Conservation (phyloP, 2,888 invertebrate genomes). For the Osmoderma eremita region DNA sequence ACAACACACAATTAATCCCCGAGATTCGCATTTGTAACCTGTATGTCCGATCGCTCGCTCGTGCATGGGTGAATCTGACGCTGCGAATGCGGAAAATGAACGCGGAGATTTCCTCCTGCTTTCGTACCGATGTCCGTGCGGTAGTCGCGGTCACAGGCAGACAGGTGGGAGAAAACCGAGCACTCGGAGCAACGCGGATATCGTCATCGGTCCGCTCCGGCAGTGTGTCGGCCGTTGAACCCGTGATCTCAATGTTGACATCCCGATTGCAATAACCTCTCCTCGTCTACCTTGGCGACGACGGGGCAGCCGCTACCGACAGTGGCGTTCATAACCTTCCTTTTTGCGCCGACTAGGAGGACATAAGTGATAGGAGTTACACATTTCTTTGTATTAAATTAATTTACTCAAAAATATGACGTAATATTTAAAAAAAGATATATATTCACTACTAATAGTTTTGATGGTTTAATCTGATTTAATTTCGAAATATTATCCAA, state of each 20-base stretch:
- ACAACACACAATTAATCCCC: no score
- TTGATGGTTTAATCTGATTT: no score
- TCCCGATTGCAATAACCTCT: conserved; percentile 52
- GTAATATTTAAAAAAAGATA: no score
- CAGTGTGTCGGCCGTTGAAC: conserved; percentile 62
- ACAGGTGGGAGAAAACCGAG: conserved; percentile 30
- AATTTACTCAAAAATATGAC: no score
- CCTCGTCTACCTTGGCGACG: conserved; percentile 34
- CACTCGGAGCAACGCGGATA: conserved; percentile 23
- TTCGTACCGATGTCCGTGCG: conserved; percentile 19
- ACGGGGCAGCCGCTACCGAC: neutral
- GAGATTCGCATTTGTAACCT: no score
- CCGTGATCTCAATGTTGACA: conserved; percentile 61
- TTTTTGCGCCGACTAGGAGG: conserved; percentile 12
- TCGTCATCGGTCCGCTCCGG: conserved; percentile 45
- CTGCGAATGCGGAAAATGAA: conserved; percentile 18
- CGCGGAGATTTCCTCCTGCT: conserved; percentile 2
- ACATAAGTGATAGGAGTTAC: neutral
- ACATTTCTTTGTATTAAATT: no score
- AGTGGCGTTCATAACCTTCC: conserved; percentile 12
- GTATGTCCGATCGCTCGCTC: no score
- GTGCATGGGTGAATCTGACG: conserved; percentile 19
- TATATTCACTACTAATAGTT: no score
- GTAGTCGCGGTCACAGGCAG: neutral
- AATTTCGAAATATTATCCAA: no score